These are phyloP conservation scores for Gortyna flavago DNA, from an alignment of 2,888 invertebrate species.

Conservation along the genomic window DNA sequence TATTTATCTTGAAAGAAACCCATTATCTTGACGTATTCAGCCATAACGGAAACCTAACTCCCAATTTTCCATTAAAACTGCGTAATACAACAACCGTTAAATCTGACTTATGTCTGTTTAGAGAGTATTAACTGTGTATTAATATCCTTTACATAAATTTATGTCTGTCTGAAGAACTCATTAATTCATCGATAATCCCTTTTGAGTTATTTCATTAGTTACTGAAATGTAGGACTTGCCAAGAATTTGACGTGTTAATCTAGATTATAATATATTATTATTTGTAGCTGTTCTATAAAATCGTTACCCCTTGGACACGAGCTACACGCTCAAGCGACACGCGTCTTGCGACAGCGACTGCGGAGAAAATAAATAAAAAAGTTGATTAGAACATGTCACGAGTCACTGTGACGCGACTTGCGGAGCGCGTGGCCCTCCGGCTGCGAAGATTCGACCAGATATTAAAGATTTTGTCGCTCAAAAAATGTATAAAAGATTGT, in stretches of 20 bases:
- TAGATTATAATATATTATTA: conserved; percentile 9
- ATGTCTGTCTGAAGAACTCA: conserved; percentile 29
- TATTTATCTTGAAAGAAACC: conserved; percentile 12
- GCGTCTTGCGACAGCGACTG: background rate
- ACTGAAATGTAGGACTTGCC: conserved; percentile 26
- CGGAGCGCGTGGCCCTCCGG: background rate
- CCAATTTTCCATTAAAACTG: conserved; percentile 41
- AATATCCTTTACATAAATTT: conserved; percentile 58
- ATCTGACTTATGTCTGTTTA: conserved; percentile 18
- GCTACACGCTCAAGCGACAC: background rate
- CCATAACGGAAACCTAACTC: conserved; percentile 11
- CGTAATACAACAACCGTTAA: conserved; percentile 9
- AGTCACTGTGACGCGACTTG: background rate
- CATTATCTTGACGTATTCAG: conserved; percentile 7
- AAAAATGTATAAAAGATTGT: background rate
- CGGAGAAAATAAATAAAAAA: background rate
- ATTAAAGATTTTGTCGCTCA: background rate
- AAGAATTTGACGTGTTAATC: conserved; percentile 34
- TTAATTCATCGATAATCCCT: conserved; percentile 48
- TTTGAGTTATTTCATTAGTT: conserved; percentile 17
- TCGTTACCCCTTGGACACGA: background rate
- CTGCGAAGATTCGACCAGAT: background rate
- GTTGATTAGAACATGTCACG: background rate
- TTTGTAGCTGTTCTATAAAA: conserved; percentile 20
- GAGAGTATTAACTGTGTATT: conserved; percentile 46